phyloP scores from a whole-genome alignment of 2,113 vertebrate genomes.

The Campylomormyrus tamandua region DNA sequence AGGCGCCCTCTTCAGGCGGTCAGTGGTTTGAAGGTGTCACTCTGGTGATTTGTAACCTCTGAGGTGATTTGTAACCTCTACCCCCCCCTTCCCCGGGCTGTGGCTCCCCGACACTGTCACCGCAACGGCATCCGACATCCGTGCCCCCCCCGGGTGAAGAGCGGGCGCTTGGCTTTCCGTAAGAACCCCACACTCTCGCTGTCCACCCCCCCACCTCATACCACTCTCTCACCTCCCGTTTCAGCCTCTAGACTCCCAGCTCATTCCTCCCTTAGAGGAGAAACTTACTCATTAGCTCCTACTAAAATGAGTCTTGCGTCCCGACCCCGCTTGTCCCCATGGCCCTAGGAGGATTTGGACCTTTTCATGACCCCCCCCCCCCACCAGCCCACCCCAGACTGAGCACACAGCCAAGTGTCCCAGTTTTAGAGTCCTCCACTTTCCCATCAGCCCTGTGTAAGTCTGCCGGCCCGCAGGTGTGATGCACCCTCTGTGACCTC shows the following conservation, averaged over 20 bases:
- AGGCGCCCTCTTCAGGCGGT: background rate
- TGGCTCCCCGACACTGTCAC: background rate
- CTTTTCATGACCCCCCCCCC: background rate
- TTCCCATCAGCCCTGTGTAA: background rate
- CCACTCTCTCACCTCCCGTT: background rate
- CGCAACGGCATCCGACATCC: slow-evolving; percentile 38
- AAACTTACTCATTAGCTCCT: background rate
- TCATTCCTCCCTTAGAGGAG: background rate
- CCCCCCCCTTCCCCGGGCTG: background rate
- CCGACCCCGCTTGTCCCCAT: background rate
- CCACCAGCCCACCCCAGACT: background rate
- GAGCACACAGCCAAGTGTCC: background rate
- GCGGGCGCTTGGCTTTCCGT: slow-evolving; percentile 59
- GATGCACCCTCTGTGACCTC: background rate
- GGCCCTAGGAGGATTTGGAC: background rate
- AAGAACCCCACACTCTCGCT: slow-evolving; percentile 46
- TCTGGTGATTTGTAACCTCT: background rate
- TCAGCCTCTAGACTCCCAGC: background rate
- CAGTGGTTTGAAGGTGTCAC: background rate
- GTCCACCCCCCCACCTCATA: background rate
- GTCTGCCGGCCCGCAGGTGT: background rate
- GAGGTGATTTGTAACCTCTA: background rate
- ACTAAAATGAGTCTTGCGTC: background rate
- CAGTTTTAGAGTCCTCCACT: background rate
- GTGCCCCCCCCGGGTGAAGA: slow-evolving; percentile 45